Base-by-base conservation (phyloP, 2,797 vertebrate genomes). In the Xerus rutilus region DNA sequence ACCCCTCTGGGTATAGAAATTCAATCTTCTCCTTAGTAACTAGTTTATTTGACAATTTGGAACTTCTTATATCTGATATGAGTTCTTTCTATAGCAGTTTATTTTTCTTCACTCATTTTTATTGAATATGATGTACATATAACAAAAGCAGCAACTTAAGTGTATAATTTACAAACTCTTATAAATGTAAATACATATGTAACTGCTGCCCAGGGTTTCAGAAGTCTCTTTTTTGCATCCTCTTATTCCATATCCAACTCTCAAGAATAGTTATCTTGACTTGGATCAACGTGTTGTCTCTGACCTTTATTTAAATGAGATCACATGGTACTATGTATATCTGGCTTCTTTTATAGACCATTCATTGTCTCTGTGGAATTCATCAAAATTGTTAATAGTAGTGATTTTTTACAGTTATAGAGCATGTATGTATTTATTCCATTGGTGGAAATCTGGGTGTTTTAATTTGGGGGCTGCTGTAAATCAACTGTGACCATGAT, bases 41-140 rank as follows among this genome's bases (percentile, higher is more conserved):
- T 86, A 57, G 7, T 91, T 91, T 93, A 81, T 88, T 87, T 17
- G 7, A 23, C 14, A 6, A 21, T 93, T 32, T 94, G 73, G 64
- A 91, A 91, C 62, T 76, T 77, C 21, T 93, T 96, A 9, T 73
- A n/a, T 86, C 49, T 88, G 57, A 52, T 45, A 47, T 77, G 28
- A 70, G 86, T 91, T 59, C 45, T 93, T 95, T 89, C 72, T 79
- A 13, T 4, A 52, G 74, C 15, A 87, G 7, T 62, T 91, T 88
- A 69, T 62, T 94, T 93, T 89, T 87, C 52, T 15, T 83, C 91
- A 52, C 73, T 79, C 49, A 49, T 73, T 96, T 91, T 93, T 78
- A 72, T 90, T 83, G 70, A 92, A 10, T 67, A 62, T 21, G 77
- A 57, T 28, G 70, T 89, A 43, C 14, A 39, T 64, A 17, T 32